phyloP scores from a whole-genome alignment of 2,113 vertebrate genomes.

The Sisor rabdophorus region DNA sequence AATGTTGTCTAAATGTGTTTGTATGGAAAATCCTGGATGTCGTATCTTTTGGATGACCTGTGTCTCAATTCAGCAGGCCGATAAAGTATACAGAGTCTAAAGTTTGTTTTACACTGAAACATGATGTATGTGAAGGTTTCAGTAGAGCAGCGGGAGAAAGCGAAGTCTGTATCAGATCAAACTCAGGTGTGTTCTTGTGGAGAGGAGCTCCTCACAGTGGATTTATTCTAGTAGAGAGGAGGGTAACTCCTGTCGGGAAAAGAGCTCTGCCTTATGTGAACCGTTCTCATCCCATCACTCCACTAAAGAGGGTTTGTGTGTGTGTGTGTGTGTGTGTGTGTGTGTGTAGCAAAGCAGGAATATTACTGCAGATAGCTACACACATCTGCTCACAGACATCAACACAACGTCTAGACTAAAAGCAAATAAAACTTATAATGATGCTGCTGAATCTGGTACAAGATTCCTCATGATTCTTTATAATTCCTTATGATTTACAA shows the following conservation, averaged over 20 bases:
- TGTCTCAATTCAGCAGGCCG: background rate
- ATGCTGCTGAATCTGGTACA: background rate
- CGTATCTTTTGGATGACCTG: background rate
- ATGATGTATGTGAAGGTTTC: constrained; percentile 1
- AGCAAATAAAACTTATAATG: background rate
- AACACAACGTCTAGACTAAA: background rate
- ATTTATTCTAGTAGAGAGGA: constrained; percentile 46
- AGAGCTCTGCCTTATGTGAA: constrained; percentile 35
- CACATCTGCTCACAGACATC: background rate
- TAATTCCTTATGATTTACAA: no score
- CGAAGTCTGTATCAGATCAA: constrained; percentile 24
- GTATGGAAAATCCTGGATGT: background rate
- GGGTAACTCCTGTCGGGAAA: constrained; percentile 48
- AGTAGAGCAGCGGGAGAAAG: constrained; percentile 24
- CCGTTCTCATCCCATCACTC: constrained; percentile 28
- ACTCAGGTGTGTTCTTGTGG: constrained; percentile 30
- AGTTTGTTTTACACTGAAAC: background rate
- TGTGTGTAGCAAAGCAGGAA: background rate
- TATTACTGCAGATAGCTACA: constrained; percentile 6
- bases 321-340: background rate
- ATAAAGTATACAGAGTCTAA: background rate
- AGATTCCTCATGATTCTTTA: background rate
- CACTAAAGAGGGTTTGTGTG: background rate
- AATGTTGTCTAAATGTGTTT: constrained; percentile 7
- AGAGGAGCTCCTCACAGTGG: constrained; percentile 38